Evolutionary conservation across 2,113 vertebrate species (phyloP).

Genomic region (Irena cyanogastra): DNA sequence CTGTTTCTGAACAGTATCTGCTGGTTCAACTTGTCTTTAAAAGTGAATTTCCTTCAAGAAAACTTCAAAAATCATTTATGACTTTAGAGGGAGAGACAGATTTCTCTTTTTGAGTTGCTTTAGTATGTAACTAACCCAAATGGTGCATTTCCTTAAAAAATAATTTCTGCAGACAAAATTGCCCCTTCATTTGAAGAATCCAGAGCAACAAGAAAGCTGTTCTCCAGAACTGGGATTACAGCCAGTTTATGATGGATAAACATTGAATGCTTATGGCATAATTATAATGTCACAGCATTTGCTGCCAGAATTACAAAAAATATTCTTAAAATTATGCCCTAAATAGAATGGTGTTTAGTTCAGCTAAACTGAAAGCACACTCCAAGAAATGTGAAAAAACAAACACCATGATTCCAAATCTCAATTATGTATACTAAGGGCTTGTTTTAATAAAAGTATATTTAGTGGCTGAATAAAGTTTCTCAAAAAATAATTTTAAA

Average conservation of each 20-base stretch:
- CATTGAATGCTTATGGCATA: slow-evolving; percentile 22
- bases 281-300: slow-evolving; percentile 24
- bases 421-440: background rate
- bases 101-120: background rate
- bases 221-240: slow-evolving; percentile 23
- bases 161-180: background rate
- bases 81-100: background rate
- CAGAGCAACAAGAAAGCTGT: slow-evolving; percentile 32
- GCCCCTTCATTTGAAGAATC: background rate
- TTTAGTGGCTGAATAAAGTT: slow-evolving; percentile 6
- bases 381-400: slow-evolving; percentile 41
- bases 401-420: slow-evolving; percentile 35
- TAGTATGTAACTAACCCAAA: background rate
- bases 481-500: slow-evolving; percentile 25
- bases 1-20: background rate
- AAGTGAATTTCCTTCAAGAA: background rate
- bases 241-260: slow-evolving; percentile 44
- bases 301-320: slow-evolving; percentile 43
- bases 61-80: background rate
- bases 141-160: background rate
- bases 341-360: slow-evolving; percentile 40
- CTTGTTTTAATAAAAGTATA: slow-evolving; percentile 42
- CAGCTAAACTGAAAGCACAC: slow-evolving; percentile 49
- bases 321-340: slow-evolving; percentile 3
- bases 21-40: background rate